Percentiles rank a stretch among this genome's conserved stretches.
Evolutionary conservation across 1,140 invertebrate genomes (phyloP).

Genomic region (Harlomillsia oculata): DNA sequence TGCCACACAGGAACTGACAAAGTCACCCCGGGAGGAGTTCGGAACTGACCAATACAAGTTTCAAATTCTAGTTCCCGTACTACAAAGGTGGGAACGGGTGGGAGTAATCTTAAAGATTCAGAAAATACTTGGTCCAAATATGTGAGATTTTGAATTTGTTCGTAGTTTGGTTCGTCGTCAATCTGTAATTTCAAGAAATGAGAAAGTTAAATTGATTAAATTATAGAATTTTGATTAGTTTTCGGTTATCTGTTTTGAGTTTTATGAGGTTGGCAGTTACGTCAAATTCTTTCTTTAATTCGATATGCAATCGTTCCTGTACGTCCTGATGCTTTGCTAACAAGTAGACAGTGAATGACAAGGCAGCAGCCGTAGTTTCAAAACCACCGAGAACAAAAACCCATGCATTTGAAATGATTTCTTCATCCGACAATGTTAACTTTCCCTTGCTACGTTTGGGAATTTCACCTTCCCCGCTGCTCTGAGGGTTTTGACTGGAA

Average conservation of each 20-base stretch:
- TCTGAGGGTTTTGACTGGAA: too few relatives aligned
- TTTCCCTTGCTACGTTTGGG: too few relatives aligned
- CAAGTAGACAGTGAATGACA: slow-evolving; percentile 24
- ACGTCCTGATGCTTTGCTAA: slow-evolving; percentile 25
- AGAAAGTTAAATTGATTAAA: slow-evolving; percentile 52
- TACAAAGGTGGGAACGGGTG: slow-evolving; percentile 10
- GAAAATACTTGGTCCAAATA: slow-evolving; percentile 14
- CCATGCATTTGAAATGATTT: slow-evolving; percentile 31
- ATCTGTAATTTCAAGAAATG: slow-evolving; percentile 38
- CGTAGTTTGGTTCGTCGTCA: slow-evolving; percentile 10
- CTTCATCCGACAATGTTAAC: too few relatives aligned
- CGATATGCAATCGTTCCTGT: slow-evolving; percentile 25
- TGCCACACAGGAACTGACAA: slow-evolving; percentile 41
- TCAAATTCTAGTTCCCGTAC: slow-evolving; percentile 13
- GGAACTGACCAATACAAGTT: slow-evolving; percentile 36
- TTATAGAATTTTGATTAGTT: slow-evolving; percentile 63
- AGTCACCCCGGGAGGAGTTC: slow-evolving; percentile 39
- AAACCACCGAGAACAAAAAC: slow-evolving; percentile 35
- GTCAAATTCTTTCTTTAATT: slow-evolving; percentile 27
- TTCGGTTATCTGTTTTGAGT: slow-evolving; percentile 51
- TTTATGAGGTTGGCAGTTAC: slow-evolving; percentile 40
- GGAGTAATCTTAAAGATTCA: slow-evolving; percentile 9
- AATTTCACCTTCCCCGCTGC: too few relatives aligned
- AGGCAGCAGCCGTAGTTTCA: slow-evolving; percentile 27
- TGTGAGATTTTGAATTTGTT: slow-evolving; percentile 5